phyloP scores from a whole-genome alignment of 2,888 invertebrate species.

The Ceratothoa steindachneri region DNA sequence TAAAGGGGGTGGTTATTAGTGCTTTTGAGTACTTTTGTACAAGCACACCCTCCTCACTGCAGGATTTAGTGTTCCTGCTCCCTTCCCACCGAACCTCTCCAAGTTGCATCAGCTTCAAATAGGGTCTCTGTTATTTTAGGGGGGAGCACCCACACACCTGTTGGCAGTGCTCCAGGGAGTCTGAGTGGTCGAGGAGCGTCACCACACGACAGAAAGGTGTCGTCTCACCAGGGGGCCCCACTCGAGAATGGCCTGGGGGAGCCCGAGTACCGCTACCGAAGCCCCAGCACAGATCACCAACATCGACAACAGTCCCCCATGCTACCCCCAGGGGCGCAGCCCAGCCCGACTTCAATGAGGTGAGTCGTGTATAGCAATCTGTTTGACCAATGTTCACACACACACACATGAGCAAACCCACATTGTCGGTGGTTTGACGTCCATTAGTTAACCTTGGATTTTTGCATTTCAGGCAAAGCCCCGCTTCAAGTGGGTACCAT shows the following conservation, averaged over 20 bases:
- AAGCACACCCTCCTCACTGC: no score
- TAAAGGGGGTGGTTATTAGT: no score
- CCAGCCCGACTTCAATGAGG: slow-evolving; percentile 38
- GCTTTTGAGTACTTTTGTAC: no score
- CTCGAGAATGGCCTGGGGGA: slow-evolving; percentile 38
- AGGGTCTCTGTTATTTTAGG: no score
- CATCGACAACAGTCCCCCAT: slow-evolving; percentile 40
- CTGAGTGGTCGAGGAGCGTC: slow-evolving; percentile 26
- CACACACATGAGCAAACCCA: no score
- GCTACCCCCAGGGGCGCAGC: slow-evolving; percentile 40
- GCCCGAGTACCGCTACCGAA: slow-evolving; percentile 36
- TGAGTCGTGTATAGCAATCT: no score
- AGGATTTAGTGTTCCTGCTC: no score
- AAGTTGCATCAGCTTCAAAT: no score
- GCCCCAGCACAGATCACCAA: slow-evolving; percentile 37
- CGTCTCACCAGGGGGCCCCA: slow-evolving; percentile 24
- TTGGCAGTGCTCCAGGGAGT: slow-evolving; percentile 19
- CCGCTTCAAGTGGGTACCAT: slow-evolving; percentile 26
- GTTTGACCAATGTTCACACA: no score
- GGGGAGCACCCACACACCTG: slow-evolving; percentile 11
- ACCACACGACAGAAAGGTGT: slow-evolving; percentile 29
- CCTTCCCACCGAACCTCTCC: no score
- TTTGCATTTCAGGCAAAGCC: not conserved
- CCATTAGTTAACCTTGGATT: no score
- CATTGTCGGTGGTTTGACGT: no score